These are phyloP conservation scores for Rhaphigaster nebulosa DNA, from an alignment of 2,888 invertebrate genomes.

Conservation along the genomic window DNA sequence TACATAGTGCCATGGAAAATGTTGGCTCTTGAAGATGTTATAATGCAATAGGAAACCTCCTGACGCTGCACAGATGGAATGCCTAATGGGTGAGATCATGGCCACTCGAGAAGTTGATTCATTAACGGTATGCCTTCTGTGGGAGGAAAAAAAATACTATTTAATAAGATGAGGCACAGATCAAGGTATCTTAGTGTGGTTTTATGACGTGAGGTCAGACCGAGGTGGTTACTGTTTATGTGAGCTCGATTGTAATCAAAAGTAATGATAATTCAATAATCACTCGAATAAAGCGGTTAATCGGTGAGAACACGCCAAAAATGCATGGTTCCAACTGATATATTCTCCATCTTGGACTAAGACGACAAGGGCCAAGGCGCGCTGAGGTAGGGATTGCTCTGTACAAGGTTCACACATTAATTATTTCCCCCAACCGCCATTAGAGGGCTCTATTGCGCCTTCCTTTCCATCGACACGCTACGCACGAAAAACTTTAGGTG, in stretches of 20 bases:
- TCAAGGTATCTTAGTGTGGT: background rate
- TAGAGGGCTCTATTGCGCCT: conserved; percentile 31
- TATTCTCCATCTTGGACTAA: background rate
- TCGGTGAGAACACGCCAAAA: background rate
- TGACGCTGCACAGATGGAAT: conserved; percentile 18
- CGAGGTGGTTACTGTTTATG: background rate
- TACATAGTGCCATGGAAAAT: background rate
- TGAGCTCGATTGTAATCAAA: background rate
- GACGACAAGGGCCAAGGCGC: background rate
- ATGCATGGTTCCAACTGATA: background rate
- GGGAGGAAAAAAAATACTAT: background rate
- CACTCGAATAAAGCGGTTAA: background rate
- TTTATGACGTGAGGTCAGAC: background rate
- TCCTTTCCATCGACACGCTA: background rate
- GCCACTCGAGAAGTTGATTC: conserved; percentile 7
- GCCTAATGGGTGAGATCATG: conserved; percentile 1
- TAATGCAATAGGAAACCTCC: background rate
- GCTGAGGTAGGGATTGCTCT: background rate
- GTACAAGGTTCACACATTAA: conserved; percentile 19
- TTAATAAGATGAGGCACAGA: background rate
- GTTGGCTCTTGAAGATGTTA: conserved; percentile 1
- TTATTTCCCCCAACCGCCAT: background rate
- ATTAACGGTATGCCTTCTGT: background rate
- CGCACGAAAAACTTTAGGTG: background rate
- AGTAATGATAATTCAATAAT: background rate